Evolutionary conservation across 1,140 invertebrate genomes (phyloP), one percentile per base, ranked within the genome.

Genomic region (Solen grandis): DNA sequence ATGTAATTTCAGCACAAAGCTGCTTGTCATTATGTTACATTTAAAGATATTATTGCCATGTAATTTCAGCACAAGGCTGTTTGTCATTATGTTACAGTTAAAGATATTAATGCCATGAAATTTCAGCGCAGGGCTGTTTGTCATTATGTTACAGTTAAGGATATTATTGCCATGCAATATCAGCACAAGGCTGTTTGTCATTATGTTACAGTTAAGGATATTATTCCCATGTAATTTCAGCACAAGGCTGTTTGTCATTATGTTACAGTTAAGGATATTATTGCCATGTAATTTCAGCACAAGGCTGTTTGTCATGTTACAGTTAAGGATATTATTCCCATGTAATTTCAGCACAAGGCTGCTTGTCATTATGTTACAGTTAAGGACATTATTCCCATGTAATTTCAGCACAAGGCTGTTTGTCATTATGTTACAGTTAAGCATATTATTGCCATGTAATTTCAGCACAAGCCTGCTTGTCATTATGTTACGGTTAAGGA

Each of bases 371-470:
- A 19, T 5, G 3, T 60, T 5, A 27, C n/a, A 60, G 35, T n/a
- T n/a, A n/a, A n/a, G n/a, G n/a, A n/a, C n/a, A n/a, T n/a, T 1
- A 19, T 29, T 31, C 19, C 35, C 29, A 29, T 63, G 1, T 63
- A 29, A 36, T 1, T 63, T 36, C 60, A 63, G 31, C 60, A 63
- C 38, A 63, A 63, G 60, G 60, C 60, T 63, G 60, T 4, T 60
- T 5, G n/a, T n/a, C n/a, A n/a, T n/a, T n/a, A n/a, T n/a, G n/a
- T n/a, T n/a, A n/a, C n/a, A n/a, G n/a, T n/a, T n/a, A n/a, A n/a
- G n/a, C n/a, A n/a, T n/a, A n/a, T n/a, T n/a, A n/a, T n/a, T n/a
- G n/a, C n/a, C 54, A 55, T 19, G 54, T n/a, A 55, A 22, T 22
- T 19, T 55, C 27, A 55, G 19, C 54, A 5, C 27, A 5, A 55